A percentile compares a stretch with the other conserved stretches of the same genome.
Conservation (phyloP, 2,797 vertebrate species). For the Lepidocolaptes lacrymiger region DNA sequence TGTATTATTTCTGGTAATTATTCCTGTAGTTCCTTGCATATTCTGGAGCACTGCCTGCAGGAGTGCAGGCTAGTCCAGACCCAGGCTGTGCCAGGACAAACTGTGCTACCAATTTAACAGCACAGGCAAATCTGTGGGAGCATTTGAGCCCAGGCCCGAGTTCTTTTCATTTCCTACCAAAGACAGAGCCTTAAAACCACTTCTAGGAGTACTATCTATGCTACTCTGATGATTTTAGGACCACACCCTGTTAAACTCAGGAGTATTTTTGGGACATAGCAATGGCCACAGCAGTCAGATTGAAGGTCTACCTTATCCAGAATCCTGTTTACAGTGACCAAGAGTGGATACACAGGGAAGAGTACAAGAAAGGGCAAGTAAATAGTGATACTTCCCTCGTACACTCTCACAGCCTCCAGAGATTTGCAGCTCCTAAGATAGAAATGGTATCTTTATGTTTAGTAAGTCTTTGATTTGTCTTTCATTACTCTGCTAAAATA, state of each 20-base stretch:
- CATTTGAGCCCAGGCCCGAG: background rate
- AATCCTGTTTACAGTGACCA: background rate
- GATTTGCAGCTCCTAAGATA: constrained; percentile 69
- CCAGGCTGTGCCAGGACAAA: background rate
- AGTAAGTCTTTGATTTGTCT: constrained; percentile 23
- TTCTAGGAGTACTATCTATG: background rate
- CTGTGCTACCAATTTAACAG: background rate
- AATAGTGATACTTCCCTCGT: constrained; percentile 58
- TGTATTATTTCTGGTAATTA: background rate
- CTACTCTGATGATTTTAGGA: background rate
- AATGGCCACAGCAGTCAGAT: background rate
- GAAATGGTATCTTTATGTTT: constrained; percentile 68
- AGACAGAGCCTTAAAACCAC: background rate
- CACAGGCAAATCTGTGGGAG: background rate
- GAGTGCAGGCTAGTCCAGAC: background rate
- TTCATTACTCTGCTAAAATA: constrained; percentile 17
- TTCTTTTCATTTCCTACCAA: background rate
- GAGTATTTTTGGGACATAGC: background rate
- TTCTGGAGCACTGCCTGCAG: background rate
- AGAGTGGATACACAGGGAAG: constrained; percentile 12
- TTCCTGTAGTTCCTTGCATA: background rate
- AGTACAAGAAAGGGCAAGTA: constrained; percentile 41
- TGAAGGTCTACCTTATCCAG: background rate
- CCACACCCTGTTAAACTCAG: background rate
- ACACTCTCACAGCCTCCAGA: constrained; percentile 70